Percentiles rank a stretch among this genome's conserved stretches.
Conservation (phyloP, 53 echinoderm and acorn worm species). For the Glandiceps talaboti region DNA sequence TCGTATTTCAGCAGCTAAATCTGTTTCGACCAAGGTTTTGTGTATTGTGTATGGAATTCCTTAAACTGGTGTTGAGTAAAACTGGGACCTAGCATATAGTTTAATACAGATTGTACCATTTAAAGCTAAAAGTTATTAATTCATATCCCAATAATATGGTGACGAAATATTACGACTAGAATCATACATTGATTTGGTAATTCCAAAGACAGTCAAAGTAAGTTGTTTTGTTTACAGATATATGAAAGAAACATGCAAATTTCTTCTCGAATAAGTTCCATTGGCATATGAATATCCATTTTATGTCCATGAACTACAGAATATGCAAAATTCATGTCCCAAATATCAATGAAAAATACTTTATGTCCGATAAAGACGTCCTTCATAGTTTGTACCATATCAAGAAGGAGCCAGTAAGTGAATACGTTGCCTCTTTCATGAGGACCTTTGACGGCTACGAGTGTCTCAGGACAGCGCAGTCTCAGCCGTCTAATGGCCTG, state of each 20-base stretch:
- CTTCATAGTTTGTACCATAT: slow-evolving; percentile 8
- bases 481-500: slow-evolving; percentile 5
- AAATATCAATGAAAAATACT: slow-evolving; percentile 20
- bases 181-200: too few relatives aligned
- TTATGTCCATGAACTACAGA: slow-evolving; percentile 2
- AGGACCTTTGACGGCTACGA: slow-evolving; percentile 6
- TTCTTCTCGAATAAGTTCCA: slow-evolving; percentile 26
- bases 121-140: too few relatives aligned
- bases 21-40: too few relatives aligned
- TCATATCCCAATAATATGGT: too few relatives aligned
- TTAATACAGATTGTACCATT: too few relatives aligned
- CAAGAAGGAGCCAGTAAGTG: slow-evolving; percentile 1
- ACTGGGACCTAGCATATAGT: too few relatives aligned
- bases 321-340: slow-evolving; percentile 23
- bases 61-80: too few relatives aligned
- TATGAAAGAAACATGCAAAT: slow-evolving; percentile 28
- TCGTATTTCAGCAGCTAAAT: too few relatives aligned
- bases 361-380: slow-evolving; percentile 13
- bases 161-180: too few relatives aligned
- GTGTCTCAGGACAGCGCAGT: slow-evolving; percentile 10
- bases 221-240: background rate
- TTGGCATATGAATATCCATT: slow-evolving; percentile 19
- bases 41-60: too few relatives aligned
- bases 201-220: too few relatives aligned
- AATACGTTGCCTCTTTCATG: background rate